A percentile compares a stretch with the other conserved stretches of the same genome.
phyloP scores from a whole-genome alignment of 1,140 invertebrate species.

The Caerostris darwini region DNA sequence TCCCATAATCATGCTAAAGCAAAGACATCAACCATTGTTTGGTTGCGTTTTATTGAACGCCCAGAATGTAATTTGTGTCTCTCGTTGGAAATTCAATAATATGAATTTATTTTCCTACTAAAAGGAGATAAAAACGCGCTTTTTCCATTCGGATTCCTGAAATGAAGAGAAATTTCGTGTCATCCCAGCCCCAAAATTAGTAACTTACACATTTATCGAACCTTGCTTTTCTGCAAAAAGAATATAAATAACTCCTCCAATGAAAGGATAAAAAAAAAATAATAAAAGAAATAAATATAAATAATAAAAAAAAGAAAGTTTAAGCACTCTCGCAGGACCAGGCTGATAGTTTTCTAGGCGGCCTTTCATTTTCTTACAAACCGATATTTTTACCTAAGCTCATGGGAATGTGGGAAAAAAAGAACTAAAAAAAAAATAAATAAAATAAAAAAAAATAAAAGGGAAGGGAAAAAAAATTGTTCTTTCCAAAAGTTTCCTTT shows the following conservation, averaged over 20 bases:
- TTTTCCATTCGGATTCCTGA: slow-evolving; percentile 4
- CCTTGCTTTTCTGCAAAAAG: slow-evolving; percentile 18
- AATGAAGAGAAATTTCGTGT: slow-evolving; percentile 38
- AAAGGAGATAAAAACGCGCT: neutral
- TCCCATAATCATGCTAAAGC: slow-evolving; percentile 6
- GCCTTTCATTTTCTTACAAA: slow-evolving; percentile 28
- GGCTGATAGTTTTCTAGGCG: slow-evolving; percentile 22
- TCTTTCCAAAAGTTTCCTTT: slow-evolving; percentile 66
- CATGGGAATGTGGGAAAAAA: neutral
- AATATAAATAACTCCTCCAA: slow-evolving; percentile 32
- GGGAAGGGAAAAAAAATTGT: neutral
- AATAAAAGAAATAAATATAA: too few relatives aligned
- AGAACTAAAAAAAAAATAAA: neutral
- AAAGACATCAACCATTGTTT: neutral
- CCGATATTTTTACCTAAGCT: slow-evolving; percentile 37
- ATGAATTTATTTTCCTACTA: slow-evolving; percentile 34
- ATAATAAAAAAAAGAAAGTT: slow-evolving; percentile 38
- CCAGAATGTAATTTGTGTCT: neutral
- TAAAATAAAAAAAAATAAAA: neutral
- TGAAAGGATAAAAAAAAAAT: neutral
- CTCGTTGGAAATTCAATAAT: slow-evolving; percentile 36
- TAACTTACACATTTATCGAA: slow-evolving; percentile 60
- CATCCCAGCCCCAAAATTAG: slow-evolving; percentile 53
- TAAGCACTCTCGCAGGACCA: slow-evolving; percentile 55
- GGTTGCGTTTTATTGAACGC: neutral